These are phyloP conservation scores for Temnothorax longispinosus DNA, from an alignment of 1,140 invertebrate genomes.

Conservation along the genomic window DNA sequence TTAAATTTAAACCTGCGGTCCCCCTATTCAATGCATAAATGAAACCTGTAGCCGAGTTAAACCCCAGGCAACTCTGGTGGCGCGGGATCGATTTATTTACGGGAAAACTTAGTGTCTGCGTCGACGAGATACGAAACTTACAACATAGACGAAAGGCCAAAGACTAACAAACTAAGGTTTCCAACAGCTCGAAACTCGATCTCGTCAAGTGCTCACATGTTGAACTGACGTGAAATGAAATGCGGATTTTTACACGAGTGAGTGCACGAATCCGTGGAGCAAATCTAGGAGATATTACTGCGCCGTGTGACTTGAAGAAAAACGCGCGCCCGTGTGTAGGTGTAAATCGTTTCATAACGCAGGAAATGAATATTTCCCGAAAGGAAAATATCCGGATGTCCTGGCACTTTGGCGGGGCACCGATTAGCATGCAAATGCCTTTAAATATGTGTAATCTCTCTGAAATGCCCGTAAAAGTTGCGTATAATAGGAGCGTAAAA, in stretches of 20 bases:
- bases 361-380: constrained; percentile 42
- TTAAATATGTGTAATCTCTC: constrained; percentile 56
- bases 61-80: background rate
- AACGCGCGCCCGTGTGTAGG: background rate
- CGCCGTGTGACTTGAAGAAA: constrained; percentile 24
- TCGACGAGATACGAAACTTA: constrained; percentile 45
- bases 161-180: constrained; percentile 52
- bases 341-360: constrained; percentile 30
- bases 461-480: background rate
- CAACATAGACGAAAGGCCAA: constrained; percentile 35
- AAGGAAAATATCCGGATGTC: constrained; percentile 8
- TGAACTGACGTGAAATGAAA: constrained; percentile 33
- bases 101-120: constrained; percentile 46
- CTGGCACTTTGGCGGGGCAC: background rate
- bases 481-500: constrained; percentile 7
- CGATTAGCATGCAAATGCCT: constrained; percentile 56
- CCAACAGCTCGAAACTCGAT: constrained; percentile 32
- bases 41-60: constrained; percentile 6
- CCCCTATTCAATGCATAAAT: background rate
- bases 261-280: background rate
- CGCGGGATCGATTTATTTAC: constrained; percentile 48
- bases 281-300: constrained; percentile 60
- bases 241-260: constrained; percentile 40
- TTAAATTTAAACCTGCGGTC: background rate
- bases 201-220: constrained; percentile 52